phyloP scores from a whole-genome alignment of 2,888 invertebrate genomes.

The Ditylenchus weischeri region DNA sequence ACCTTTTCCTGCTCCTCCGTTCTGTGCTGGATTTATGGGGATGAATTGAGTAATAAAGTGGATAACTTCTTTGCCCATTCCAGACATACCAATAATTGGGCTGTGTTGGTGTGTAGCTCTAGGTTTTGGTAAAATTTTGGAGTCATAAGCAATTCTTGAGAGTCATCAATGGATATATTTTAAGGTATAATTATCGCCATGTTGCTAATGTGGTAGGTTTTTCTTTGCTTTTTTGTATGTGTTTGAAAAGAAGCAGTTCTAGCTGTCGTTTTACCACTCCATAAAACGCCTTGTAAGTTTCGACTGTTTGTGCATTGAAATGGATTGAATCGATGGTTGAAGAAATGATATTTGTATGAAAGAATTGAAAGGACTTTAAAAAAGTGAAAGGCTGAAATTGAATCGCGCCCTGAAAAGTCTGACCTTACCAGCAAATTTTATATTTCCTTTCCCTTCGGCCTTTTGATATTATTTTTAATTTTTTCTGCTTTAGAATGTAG shows the following conservation, averaged over 20 bases:
- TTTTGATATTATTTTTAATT: constrained; percentile 1
- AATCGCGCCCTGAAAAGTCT: background rate
- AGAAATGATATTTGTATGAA: too few relatives aligned
- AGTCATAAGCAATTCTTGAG: background rate
- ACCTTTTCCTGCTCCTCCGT: too few relatives aligned
- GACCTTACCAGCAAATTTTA: too few relatives aligned
- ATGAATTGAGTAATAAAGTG: background rate
- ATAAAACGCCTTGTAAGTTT: constrained; percentile 98
- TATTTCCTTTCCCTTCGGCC: too few relatives aligned
- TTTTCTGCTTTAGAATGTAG: background rate
- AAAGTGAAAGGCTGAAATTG: too few relatives aligned
- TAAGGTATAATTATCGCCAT: constrained; percentile 99
- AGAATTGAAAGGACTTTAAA: too few relatives aligned
- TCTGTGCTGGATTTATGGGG: too few relatives aligned
- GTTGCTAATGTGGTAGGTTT: constrained; percentile 79
- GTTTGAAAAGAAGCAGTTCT: too few relatives aligned
- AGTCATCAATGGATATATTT: constrained; percentile 64
- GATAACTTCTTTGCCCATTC: constrained; percentile 29
- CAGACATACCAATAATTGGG: constrained; percentile 92
- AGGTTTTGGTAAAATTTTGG: background rate
- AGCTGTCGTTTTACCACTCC: constrained; percentile 88
- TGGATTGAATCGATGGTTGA: too few relatives aligned
- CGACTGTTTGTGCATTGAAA: constrained; percentile 66
- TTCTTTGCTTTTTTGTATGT: too few relatives aligned
- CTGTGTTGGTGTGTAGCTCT: constrained; percentile 91